Percentiles rank a stretch among this genome's conserved stretches.
These are phyloP conservation scores for Rutpela maculata DNA, from an alignment of 2,888 invertebrate genomes.

Conservation along the genomic window DNA sequence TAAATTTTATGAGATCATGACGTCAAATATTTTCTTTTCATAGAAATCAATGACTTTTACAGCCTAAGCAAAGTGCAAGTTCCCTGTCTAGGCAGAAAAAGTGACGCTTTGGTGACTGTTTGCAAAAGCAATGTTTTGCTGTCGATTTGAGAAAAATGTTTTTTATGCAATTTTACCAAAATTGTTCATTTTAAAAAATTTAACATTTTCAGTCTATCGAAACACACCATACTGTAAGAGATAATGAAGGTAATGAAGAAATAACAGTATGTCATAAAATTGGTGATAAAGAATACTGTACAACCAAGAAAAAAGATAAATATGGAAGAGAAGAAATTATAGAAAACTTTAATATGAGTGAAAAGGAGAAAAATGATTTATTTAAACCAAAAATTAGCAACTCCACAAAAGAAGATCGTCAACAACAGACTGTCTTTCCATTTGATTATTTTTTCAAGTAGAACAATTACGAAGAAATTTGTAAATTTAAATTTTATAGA, in stretches of 20 bases:
- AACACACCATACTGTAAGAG: constrained; percentile 76
- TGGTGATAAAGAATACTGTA: constrained; percentile 69
- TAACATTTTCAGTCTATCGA: constrained; percentile 73
- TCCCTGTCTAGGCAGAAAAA: no score
- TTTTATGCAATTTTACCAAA: no score
- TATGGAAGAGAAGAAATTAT: constrained; percentile 67
- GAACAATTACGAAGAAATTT: constrained; percentile 2
- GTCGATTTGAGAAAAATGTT: no score
- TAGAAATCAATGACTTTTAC: no score
- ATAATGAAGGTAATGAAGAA: constrained; percentile 78
- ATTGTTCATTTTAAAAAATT: background rate
- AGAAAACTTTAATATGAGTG: constrained; percentile 69
- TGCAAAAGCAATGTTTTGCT: no score
- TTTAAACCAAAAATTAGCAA: constrained; percentile 24
- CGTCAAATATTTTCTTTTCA: no score
- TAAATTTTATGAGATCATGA: no score
- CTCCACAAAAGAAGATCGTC: constrained; percentile 21
- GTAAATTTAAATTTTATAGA: background rate
- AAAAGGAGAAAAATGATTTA: constrained; percentile 61
- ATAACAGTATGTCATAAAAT: constrained; percentile 75
- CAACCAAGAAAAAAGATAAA: constrained; percentile 74
- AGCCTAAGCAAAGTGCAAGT: no score
- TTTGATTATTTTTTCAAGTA: constrained; percentile 65
- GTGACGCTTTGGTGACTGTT: no score
- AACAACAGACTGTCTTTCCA: constrained; percentile 53